Evolutionary conservation across 2,113 vertebrate species (phyloP), one percentile per base, ranked within the genome.

Genomic region (Tupaia tana): DNA sequence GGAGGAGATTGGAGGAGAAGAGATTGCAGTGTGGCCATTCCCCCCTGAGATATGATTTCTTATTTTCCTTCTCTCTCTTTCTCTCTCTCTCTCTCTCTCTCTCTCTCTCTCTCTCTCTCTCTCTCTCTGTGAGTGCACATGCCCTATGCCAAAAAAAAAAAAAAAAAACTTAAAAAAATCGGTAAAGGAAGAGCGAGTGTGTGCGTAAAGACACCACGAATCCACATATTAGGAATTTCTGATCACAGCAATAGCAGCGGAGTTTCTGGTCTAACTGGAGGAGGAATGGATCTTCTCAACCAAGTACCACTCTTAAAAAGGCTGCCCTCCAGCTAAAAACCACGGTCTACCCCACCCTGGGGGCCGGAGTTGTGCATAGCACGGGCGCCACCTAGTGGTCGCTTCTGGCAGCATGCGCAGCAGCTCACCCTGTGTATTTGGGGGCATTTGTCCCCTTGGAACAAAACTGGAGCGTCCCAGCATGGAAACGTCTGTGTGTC

Each of bases 351-450:
- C 80, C 84, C 24, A 34, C 84, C 54, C 89, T 16, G 29, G 93
- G 95, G 95, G 91, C 27, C 85, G 80, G 63, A 64, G 70, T 92
- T 97, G 71, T 95, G 87, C 91, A 96, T 96, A 91, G 80, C 96
- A 88, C 80, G 71, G 70, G 96, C 86, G 70, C 97, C 96, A 97
- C 95, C 97, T 98, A 97, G 96, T 71, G 97, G 22, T 91, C 1
- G 0, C 78, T 22, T 0, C 24, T 63, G 81, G 83, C 66, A 96
- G 70, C 43, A 70, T 15, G 5, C 27, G 0, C 9, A 11, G 14
- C 22, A 4, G n/a, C 82, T 82, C 34, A 22, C 5, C 34, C 67
- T 61, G 15, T 7, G 34, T 58, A 24, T 14, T 31, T 29, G 73
- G 73, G 61, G 18, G 9, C 58, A 43, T 92, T 9, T 9, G 13